Base-by-base conservation (phyloP, 2,113 vertebrate species). In the Podiceps cristatus region DNA sequence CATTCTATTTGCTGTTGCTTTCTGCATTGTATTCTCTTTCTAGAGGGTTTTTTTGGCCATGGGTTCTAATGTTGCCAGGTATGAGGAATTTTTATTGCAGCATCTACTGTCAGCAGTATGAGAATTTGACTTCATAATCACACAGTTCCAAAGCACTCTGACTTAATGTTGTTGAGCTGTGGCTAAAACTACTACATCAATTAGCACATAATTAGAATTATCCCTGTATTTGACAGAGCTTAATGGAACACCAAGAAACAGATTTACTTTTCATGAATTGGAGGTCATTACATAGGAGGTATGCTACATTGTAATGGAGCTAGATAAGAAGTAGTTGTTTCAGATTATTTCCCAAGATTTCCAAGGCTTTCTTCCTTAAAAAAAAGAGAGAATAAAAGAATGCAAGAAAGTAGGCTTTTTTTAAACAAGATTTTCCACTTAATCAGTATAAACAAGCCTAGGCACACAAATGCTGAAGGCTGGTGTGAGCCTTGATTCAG, bases 221-320 rank as follows among this genome's bases (percentile, higher is more conserved):
- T 19, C 31, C 3, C 0, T 16, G 68, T 88, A 56, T 92, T 68
- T 83, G 44, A 16, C 55, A 56, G 52, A 92, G 56, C 22, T 76
- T 86, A 93, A 85, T 91, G 73, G 56, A 68, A 53, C 74, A 58
- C 84, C 49, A 79, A 72, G 68, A 72, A 89, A 75, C n/a, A 97
- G 33, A 88, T 52, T 85, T 84, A 84, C 62, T 80, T 87, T 88
- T 80, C 86, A 62, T 52, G 58, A 69, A 16, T 69, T 42, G 18
- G 86, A 96, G 59, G 63, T 74, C 55, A 69, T 86, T 90, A 90
- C 37, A 16, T 6, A 60, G 37, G 20, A 62, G 67, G 55, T 18
- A 25, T 24, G 22, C 40, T 82, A 42, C 50, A 33, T 37, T 63
- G 27, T 20, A 82, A 86, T 53, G 22, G 9, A n/a, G 67, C 9